Evolutionary conservation across 2,113 vertebrate genomes (phyloP).

Genomic region (Xenus cinereus): DNA sequence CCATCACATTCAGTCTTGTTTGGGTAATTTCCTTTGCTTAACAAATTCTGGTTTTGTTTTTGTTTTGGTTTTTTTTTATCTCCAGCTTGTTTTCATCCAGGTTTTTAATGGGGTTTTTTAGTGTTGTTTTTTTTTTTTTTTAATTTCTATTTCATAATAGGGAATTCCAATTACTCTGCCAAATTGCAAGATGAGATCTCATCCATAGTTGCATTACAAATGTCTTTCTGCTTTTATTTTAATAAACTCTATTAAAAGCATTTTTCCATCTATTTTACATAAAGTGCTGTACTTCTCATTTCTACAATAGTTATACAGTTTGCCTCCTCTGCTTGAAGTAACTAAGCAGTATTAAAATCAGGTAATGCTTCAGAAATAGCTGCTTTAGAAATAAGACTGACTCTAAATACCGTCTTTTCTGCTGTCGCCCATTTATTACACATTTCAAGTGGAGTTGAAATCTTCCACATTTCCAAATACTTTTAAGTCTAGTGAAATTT

Average conservation of each 20-base stretch:
- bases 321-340: constrained; percentile 31
- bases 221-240: constrained; percentile 1
- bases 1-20: background rate
- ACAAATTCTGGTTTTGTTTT: background rate
- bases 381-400: constrained; percentile 5
- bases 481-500: background rate
- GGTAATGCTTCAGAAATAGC: constrained; percentile 29
- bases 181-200: background rate
- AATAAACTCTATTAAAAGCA: constrained; percentile 35
- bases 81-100: background rate
- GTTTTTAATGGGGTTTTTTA: background rate
- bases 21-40: background rate
- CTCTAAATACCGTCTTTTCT: background rate
- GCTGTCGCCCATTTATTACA: background rate
- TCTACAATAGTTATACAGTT: background rate
- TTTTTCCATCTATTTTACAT: constrained; percentile 19
- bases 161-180: background rate
- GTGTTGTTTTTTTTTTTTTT: background rate
- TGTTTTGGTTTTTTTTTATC: background rate
- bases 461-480: background rate
- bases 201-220: background rate
- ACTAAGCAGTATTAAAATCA: constrained; percentile 22
- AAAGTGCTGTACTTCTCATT: background rate
- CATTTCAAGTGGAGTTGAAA: background rate
- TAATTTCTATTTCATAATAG: background rate